Evolutionary conservation across 2,797 vertebrate genomes (phyloP), one percentile per base, ranked within the genome.

Genomic region (Aratinga solstitialis): DNA sequence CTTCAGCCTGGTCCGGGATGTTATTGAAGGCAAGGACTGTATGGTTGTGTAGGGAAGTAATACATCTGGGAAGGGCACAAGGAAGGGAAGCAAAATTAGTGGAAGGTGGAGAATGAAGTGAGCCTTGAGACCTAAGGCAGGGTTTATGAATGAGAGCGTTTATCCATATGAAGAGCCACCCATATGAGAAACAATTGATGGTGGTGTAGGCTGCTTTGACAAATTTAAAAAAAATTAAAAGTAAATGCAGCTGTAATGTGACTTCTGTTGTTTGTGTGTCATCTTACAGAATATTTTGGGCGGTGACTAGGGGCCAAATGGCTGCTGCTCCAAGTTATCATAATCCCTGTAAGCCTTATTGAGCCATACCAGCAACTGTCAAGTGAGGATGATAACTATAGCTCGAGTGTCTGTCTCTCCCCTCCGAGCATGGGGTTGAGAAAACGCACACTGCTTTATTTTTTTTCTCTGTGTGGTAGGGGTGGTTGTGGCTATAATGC

Each of bases 241-340:
- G 30, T 67, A 67, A 86, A 48, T 75, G 92, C 93, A 96, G 84
- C 92, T 95, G 78, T 95, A 95, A 95, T 93, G 74, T 91, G 88
- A 92, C 90, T 97, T 95, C 36, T 95, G 92, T 87, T 95, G 92
- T 95, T 95, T 95, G 92, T 76, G 93, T 97, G 90, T 95, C 80
- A 0, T 95, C 86, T 97, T 95, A 96, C 94, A 95, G 95, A 97
- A 96, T 96, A 97, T 97, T 97, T 97, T 97, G 81, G 94, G 96
- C 94, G 86, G 95, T 74, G 86, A 94, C 63, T 81, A 68, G 68
- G 79, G 87, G 85, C 89, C 95, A 96, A 87, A 72, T 1, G 86
- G 79, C 90, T 95, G 93, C 90, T 89, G 90, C 88, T 91, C 84
- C 79, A 86, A 89, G 84, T 95, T 95, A 88, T 86, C 89, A 71